Conservation (phyloP, 2,797 vertebrate genomes). For the Myotis planiceps region DNA sequence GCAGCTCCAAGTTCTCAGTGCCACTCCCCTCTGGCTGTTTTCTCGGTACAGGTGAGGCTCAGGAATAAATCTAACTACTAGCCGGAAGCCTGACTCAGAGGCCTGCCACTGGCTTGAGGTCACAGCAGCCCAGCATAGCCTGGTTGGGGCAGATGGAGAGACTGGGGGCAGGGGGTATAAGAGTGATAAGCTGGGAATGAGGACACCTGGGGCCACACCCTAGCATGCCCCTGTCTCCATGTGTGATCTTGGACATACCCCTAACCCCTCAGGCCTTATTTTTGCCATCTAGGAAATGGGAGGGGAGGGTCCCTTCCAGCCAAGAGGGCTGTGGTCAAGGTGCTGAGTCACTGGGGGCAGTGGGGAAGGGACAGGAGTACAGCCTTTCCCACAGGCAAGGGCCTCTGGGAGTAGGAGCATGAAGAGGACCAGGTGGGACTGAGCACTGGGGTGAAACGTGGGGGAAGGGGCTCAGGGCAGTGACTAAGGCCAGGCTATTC, state of each 20-base stretch:
- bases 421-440: not conserved
- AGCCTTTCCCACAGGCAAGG: not conserved
- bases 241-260: not conserved
- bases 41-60: not conserved
- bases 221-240: not conserved
- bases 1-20: not conserved
- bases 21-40: not conserved
- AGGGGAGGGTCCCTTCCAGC: not conserved
- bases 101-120: not conserved
- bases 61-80: not conserved
- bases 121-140: not conserved
- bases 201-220: not conserved
- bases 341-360: constrained; percentile 78
- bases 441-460: not conserved
- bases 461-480: not conserved
- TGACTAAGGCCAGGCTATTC: not conserved
- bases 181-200: not conserved
- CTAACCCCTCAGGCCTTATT: not conserved
- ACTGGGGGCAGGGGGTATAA: too few relatives aligned
- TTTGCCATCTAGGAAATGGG: not conserved
- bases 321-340: constrained; percentile 30
- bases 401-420: not conserved
- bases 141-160: not conserved
- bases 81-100: constrained; percentile 21
- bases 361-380: not conserved